Conservation (phyloP, 1,140 invertebrate genomes). For the Coenobita brevimanus region DNA sequence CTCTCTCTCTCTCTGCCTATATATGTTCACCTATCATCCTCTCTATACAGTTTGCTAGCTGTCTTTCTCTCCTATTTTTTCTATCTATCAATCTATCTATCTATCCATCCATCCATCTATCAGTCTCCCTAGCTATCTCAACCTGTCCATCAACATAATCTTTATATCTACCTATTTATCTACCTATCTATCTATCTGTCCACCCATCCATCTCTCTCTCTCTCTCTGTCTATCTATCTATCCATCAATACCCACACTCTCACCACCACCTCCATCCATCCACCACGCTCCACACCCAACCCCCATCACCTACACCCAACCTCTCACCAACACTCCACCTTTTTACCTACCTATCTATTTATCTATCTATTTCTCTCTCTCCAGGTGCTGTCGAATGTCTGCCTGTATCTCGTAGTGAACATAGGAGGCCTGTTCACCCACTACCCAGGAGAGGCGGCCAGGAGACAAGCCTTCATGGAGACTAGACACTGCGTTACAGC, state of each 20-base stretch:
- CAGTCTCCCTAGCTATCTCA: not conserved
- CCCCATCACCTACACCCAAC: no score
- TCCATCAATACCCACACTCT: no score
- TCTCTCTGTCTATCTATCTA: not conserved
- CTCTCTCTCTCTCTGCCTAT: conserved; percentile 1
- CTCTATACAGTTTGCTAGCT: not conserved
- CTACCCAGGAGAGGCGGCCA: conserved; percentile 91
- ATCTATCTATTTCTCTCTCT: not conserved
- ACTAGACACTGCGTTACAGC: conserved; percentile 95
- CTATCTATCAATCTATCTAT: not conserved
- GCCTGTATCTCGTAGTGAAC: conserved; percentile 85
- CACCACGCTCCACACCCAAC: no score
- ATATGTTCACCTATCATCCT: not conserved
- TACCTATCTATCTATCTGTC: not conserved
- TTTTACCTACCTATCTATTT: no score
- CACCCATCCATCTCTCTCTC: conserved; percentile 10
- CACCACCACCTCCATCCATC: no score
- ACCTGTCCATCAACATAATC: no score
- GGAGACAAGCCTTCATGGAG: conserved; percentile 94
- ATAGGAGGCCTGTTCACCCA: conserved; percentile 93
- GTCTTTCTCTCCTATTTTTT: not conserved
- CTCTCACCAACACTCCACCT: no score
- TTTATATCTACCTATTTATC: not conserved
- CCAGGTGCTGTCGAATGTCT: conserved; percentile 81
- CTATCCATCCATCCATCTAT: not conserved